Base-by-base conservation (phyloP, 2,888 invertebrate species). In the Tetheella fluctuosa region DNA sequence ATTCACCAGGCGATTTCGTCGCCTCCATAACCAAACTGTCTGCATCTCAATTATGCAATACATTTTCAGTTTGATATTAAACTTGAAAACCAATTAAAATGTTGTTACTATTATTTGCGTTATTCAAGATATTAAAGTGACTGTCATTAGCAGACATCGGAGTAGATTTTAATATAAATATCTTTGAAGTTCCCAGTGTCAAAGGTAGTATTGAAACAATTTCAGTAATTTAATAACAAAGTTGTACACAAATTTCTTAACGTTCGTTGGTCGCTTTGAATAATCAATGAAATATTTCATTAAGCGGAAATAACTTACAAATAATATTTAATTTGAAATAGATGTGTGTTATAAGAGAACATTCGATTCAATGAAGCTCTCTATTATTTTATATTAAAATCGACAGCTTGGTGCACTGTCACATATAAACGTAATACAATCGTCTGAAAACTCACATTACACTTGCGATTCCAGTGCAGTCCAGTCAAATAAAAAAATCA, bases 1-100 rank as follows among this genome's bases (percentile, higher is more conserved):
- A 85, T 89, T 87, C 86, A 86, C 73, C 69, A 75, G 76, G 75
- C 75, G 81, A 83, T 88, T 84, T 81, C 76, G 76, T 79, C 83
- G 76, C 78, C 76, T 71, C 67, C 71, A 59, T 68, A 58, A 37
- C 63, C 63, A 59, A 64, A 64, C 64, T 68, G 69, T 78, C 70
- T 80, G 81, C 83, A 80, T 82, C 74, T 85, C 77, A 84, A 84
- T 85, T 84, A 83, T 82, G 80, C 77, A 84, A 80, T 76, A 83
- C 78, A 80, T 80, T 81, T 80, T 79, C 71, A 77, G 70, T 76
- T 72, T 64, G 64, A 71, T 73, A 76, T 80, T 67, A 80, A 83
- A 75, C 73, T 75, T 78, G 67, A 69, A 77, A 76, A 73, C 73
- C 73, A 79, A 79, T 80, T 80, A 75, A 71, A 74, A 71, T 42